Percentiles rank a stretch among this genome's conserved stretches.
phyloP scores from a whole-genome alignment of 1,140 invertebrate species.

The Bemisia tabaci region DNA sequence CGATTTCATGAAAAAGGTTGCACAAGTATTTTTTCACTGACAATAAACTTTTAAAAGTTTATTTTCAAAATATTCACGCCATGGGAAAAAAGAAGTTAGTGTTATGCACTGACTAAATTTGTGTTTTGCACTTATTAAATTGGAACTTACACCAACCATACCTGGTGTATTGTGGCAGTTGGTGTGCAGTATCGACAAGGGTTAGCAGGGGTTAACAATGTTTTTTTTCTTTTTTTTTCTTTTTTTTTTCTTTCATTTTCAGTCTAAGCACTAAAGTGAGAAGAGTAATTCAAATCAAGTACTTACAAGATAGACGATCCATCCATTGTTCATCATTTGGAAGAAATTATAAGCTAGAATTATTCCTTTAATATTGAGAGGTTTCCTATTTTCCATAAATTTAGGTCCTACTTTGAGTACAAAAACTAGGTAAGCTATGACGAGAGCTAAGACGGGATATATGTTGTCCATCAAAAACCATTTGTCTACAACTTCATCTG shows the following conservation, averaged over 20 bases:
- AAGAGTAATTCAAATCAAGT: constrained; percentile 1
- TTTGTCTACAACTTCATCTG: constrained; percentile 43
- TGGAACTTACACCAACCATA: no score
- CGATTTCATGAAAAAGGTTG: no score
- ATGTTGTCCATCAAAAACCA: constrained; percentile 59
- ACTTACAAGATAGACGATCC: constrained; percentile 17
- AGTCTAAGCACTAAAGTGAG: not conserved
- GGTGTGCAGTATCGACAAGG: no score
- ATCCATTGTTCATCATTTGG: constrained; percentile 18
- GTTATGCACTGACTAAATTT: no score
- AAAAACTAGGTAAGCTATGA: constrained; percentile 44
- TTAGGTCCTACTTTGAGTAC: constrained; percentile 50
- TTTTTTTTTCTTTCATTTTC: not conserved
- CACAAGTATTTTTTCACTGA: no score
- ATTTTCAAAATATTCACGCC: no score
- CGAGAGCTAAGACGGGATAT: constrained; percentile 43
- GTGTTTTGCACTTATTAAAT: no score
- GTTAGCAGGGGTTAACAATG: no score
- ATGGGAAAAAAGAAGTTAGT: no score
- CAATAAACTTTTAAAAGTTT: no score
- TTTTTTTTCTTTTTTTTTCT: no score
- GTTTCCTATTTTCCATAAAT: constrained; percentile 48
- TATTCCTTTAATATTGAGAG: constrained; percentile 42
- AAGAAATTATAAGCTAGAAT: constrained; percentile 39
- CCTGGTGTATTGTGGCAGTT: no score